Conservation (phyloP, 2,113 vertebrate genomes). For the Crotalus helleri region DNA sequence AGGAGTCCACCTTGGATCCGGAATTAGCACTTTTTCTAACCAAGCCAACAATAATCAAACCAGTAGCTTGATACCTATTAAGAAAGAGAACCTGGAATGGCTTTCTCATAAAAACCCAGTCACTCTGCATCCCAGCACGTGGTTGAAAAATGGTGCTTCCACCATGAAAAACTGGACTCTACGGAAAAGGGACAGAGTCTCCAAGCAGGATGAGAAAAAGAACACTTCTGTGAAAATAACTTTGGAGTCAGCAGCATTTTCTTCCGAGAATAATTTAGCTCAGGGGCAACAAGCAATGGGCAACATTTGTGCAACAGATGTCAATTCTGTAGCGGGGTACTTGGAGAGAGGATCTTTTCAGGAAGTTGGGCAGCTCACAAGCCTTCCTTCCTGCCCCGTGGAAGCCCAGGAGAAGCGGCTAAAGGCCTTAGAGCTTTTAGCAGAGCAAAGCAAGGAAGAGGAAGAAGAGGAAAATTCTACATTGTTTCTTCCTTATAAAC, state of each 20-base stretch:
- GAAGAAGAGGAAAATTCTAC: constrained; percentile 17
- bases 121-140: constrained; percentile 78
- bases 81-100: constrained; percentile 65
- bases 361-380: constrained; percentile 57
- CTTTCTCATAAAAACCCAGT: constrained; percentile 62
- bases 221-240: constrained; percentile 24
- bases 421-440: constrained; percentile 50
- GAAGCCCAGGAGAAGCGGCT: constrained; percentile 52
- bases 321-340: neutral
- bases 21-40: constrained; percentile 51
- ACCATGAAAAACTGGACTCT: constrained; percentile 74
- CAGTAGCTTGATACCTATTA: constrained; percentile 13
- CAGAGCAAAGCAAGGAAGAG: constrained; percentile 35
- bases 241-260: neutral
- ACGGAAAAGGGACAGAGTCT: constrained; percentile 67
- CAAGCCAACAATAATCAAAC: constrained; percentile 24
- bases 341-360: constrained; percentile 54
- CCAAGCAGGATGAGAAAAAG: constrained; percentile 51
- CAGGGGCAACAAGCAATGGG: constrained; percentile 17
- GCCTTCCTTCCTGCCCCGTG: constrained; percentile 57
- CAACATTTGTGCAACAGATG: neutral
- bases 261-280: constrained; percentile 16
- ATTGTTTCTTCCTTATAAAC: constrained; percentile 32
- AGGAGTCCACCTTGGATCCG: constrained; percentile 32
- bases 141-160: constrained; percentile 75